Percentiles rank a stretch among this genome's conserved stretches.
Evolutionary conservation across 1,140 invertebrate species (phyloP).

Genomic region (Sycophaga agraensis): DNA sequence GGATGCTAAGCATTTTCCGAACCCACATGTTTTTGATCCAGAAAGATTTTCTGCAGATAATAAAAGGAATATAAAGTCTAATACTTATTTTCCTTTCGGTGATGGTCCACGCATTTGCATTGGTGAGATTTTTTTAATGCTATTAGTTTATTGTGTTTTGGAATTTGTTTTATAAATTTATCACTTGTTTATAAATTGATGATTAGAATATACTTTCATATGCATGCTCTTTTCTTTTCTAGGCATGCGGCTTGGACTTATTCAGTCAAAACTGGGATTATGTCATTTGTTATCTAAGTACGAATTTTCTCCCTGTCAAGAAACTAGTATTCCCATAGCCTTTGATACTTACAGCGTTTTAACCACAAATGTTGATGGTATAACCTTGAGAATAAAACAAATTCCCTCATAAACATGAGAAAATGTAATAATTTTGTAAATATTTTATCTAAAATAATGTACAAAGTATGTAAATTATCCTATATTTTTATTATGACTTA

Average conservation of each 20-base stretch:
- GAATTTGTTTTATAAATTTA: too few species aligned
- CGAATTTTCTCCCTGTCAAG: slow-evolving; percentile 44
- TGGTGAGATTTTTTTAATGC: too few species aligned
- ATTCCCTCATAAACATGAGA: too few species aligned
- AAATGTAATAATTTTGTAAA: too few species aligned
- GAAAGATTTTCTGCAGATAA: slow-evolving; percentile 64
- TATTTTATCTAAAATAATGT: too few species aligned
- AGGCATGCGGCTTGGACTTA: slow-evolving; percentile 63
- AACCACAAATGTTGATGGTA: too few species aligned
- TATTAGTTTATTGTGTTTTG: too few species aligned
- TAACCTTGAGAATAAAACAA: too few species aligned
- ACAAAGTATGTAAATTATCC: too few species aligned
- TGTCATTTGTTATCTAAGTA: slow-evolving; percentile 49
- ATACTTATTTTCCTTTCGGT: slow-evolving; percentile 61
- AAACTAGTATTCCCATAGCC: slow-evolving; percentile 45
- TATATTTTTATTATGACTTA: too few species aligned
- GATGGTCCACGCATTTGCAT: slow-evolving; percentile 63
- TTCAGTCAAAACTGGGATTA: slow-evolving; percentile 65
- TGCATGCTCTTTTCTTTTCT: slow-evolving; percentile 29
- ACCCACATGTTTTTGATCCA: slow-evolving; percentile 69
- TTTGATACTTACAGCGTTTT: slow-evolving; percentile 33
- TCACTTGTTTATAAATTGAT: too few species aligned
- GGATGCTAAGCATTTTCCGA: slow-evolving; percentile 62
- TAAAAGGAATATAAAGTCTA: slow-evolving; percentile 40
- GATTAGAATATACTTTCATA: too few species aligned